These are phyloP conservation scores for Zeugodacus cucurbitae DNA, from an alignment of 1,140 invertebrate genomes.

Conservation along the genomic window DNA sequence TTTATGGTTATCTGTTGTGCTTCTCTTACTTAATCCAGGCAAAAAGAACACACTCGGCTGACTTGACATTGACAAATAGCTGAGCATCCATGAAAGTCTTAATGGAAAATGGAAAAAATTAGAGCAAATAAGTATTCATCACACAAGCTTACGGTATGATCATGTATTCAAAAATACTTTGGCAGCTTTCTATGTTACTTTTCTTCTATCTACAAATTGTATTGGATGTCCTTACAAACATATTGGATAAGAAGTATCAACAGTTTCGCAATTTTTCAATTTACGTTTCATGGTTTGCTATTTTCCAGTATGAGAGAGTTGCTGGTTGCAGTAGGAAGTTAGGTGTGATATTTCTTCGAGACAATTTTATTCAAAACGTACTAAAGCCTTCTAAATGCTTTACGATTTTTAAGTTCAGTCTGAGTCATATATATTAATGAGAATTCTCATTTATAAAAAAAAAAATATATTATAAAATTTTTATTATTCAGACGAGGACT, in stretches of 20 bases:
- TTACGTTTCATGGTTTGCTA: too few relatives aligned
- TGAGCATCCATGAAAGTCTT: neutral
- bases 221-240: neutral
- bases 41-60: neutral
- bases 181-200: neutral
- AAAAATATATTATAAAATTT: too few relatives aligned
- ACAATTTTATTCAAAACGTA: too few relatives aligned
- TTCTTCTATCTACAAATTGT: neutral
- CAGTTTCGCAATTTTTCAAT: too few relatives aligned
- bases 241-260: neutral
- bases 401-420: too few relatives aligned
- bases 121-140: neutral
- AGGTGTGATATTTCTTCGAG: too few relatives aligned
- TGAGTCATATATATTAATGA: too few relatives aligned
- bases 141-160: neutral
- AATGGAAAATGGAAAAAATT: neutral
- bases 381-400: neutral
- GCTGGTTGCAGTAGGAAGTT: slow-evolving; percentile 92
- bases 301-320: slow-evolving; percentile 68
- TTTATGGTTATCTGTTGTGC: neutral
- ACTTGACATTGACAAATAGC: neutral
- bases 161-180: neutral
- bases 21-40: neutral
- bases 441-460: too few relatives aligned
- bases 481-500: too few relatives aligned